Evolutionary conservation across 2,888 invertebrate species (phyloP), one percentile per base, ranked within the genome.

Genomic region (Scaptomyza reducta): DNA sequence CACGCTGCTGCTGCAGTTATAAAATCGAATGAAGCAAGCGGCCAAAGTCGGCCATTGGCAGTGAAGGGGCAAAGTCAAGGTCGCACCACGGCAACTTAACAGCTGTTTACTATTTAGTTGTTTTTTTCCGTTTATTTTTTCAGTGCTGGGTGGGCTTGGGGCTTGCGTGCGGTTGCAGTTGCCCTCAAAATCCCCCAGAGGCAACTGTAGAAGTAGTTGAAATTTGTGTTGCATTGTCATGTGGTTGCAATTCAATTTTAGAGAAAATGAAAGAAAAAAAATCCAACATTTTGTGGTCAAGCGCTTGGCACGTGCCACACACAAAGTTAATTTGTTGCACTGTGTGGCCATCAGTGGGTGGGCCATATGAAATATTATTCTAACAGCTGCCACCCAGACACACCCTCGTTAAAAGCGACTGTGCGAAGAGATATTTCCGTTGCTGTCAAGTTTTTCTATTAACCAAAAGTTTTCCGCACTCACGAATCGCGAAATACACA

Each of bases 251-350:
- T 83, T 83, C 75, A 73, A 77, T 75, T 84, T 62, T 83, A 73
- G 81, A 58, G 53, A 65, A 63, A 63, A 74, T 65, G 62, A 9
- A 10, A 56, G 1, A 61, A 18, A 31, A 31, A 74, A 74, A 87
- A 83, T 82, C 87, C 87, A 80, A 82, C 87, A 69, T 75, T 86
- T 73, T 86, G 78, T 67, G 87, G 84, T 80, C 64, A 70, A 64
- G 66, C 66, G 44, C 40, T 55, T 60, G 72, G 73, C 84, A 82
- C 81, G 80, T 83, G 73, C 65, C 60, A 60, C 16, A 16, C 14
- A 14, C 66, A 11, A 40, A 27, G 40, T 45, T 67, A 56, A 67
- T 55, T 45, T 58, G 14, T 46, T 46, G 31, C 35, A 18, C 13
- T 29, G 46, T 29, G 16, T 9, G 46, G 16, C 29, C 41, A 31